Conservation (phyloP, 2,888 invertebrate species). For the Meiosimyza decipiens region DNA sequence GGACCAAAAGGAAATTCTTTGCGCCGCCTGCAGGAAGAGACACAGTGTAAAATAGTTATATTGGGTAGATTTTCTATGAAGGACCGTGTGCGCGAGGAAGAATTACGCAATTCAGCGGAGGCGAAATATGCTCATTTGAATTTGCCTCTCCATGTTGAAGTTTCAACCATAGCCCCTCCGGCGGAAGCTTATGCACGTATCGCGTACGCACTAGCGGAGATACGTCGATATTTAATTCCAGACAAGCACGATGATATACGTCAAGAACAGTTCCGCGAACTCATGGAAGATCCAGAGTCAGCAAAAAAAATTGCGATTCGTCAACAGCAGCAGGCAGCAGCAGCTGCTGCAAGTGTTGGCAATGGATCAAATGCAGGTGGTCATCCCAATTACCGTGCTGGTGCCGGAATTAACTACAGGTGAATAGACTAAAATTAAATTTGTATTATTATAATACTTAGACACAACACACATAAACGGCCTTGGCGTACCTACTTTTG, state of each 20-base stretch:
- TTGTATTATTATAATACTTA: background rate
- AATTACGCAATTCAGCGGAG: conserved; percentile 82
- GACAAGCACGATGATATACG: conserved; percentile 82
- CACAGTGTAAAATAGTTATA: conserved; percentile 96
- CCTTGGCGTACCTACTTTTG: no score
- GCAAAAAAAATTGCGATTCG: conserved; percentile 63
- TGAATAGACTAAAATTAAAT: conserved; percentile 35
- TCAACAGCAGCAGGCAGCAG: conserved; percentile 58
- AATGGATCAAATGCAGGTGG: conserved; percentile 37
- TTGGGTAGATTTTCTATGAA: conserved; percentile 93
- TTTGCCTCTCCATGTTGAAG: conserved; percentile 90
- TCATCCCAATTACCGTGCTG: conserved; percentile 31
- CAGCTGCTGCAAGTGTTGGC: conserved; percentile 41
- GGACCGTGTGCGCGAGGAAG: conserved; percentile 86
- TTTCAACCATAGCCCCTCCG: conserved; percentile 86
- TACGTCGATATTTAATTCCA: conserved; percentile 73
- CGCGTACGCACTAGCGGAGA: conserved; percentile 86
- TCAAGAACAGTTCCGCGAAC: conserved; percentile 85
- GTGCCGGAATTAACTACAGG: conserved; percentile 53
- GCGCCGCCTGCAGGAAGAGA: conserved; percentile 92
- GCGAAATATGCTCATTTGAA: conserved; percentile 89
- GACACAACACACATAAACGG: no score
- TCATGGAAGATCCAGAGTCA: conserved; percentile 68
- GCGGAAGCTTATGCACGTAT: conserved; percentile 88
- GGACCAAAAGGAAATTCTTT: conserved; percentile 95